Percentiles rank a stretch among this genome's conserved stretches.
Evolutionary conservation across 2,888 invertebrate genomes (phyloP).

Genomic region (Hydrotaea cyrtoneurina): DNA sequence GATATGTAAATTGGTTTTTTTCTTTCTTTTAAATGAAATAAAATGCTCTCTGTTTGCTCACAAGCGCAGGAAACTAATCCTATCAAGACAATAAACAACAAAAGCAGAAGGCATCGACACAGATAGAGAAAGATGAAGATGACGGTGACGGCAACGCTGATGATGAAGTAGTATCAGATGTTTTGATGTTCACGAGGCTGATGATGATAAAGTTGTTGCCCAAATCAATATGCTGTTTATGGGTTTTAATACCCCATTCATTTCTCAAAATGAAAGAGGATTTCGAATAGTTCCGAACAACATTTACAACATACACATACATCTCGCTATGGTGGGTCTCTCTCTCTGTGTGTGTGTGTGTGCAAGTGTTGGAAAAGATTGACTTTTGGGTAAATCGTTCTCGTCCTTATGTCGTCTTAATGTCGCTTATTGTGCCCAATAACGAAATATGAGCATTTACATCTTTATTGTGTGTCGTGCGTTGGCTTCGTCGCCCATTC

Average conservation of each 20-base stretch:
- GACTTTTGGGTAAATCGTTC: slow-evolving; percentile 34
- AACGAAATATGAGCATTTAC: slow-evolving; percentile 43
- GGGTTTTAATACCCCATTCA: slow-evolving; percentile 26
- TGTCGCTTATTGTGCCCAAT: slow-evolving; percentile 55
- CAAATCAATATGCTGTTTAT: slow-evolving; percentile 40
- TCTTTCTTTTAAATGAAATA: slow-evolving; percentile 22
- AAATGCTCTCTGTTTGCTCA: neutral
- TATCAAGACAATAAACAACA: slow-evolving; percentile 27
- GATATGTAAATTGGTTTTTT: slow-evolving; percentile 46
- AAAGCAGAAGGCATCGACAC: neutral
- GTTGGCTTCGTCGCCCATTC: neutral
- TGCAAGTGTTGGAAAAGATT: slow-evolving; percentile 27
- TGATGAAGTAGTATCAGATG: slow-evolving; percentile 27
- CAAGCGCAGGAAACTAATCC: slow-evolving; percentile 35
- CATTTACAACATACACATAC: slow-evolving; percentile 8
- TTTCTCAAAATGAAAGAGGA: slow-evolving; percentile 24
- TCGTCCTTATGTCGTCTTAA: slow-evolving; percentile 58
- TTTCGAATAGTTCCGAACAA: slow-evolving; percentile 43
- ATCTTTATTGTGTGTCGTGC: slow-evolving; percentile 23
- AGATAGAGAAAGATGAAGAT: neutral
- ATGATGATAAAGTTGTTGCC: slow-evolving; percentile 45
- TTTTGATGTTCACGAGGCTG: slow-evolving; percentile 1
- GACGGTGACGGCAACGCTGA: too few species aligned
- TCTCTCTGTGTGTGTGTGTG: slow-evolving; percentile 21
- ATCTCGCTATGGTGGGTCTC: neutral